Evolutionary conservation across 2,888 invertebrate species (phyloP).

Genomic region (Chrysolina americana): DNA sequence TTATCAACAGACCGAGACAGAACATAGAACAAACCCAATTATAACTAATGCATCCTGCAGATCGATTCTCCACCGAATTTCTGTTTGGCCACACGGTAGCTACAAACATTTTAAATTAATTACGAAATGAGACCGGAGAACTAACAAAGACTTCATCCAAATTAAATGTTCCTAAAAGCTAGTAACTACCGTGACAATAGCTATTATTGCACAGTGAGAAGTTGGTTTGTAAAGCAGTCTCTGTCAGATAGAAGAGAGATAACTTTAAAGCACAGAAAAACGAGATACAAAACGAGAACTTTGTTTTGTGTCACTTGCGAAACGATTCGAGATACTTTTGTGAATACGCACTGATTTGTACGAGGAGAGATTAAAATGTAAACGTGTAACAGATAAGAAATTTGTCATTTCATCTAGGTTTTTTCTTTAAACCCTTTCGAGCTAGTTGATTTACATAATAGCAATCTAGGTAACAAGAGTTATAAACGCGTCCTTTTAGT

Average conservation of each 20-base stretch:
- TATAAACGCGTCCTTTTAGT: too few relatives aligned
- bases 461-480: too few relatives aligned
- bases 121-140: slow-evolving; percentile 42
- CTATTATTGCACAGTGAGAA: slow-evolving; percentile 49
- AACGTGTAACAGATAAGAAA: too few relatives aligned
- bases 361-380: neutral
- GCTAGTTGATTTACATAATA: too few relatives aligned
- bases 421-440: too few relatives aligned
- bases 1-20: neutral
- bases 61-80: slow-evolving; percentile 36
- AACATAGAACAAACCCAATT: slow-evolving; percentile 17
- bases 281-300: slow-evolving; percentile 25
- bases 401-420: too few relatives aligned
- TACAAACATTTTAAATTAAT: slow-evolving; percentile 51
- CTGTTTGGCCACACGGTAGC: slow-evolving; percentile 40
- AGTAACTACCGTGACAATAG: slow-evolving; percentile 48
- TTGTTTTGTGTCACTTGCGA: slow-evolving; percentile 41
- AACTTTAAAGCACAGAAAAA: slow-evolving; percentile 29
- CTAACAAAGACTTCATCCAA: slow-evolving; percentile 49
- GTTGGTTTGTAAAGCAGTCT: slow-evolving; percentile 46
- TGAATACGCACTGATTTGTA: neutral
- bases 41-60: slow-evolving; percentile 26
- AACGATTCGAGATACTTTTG: slow-evolving; percentile 26
- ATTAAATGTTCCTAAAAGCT: slow-evolving; percentile 50
- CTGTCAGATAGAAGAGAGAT: slow-evolving; percentile 39